Conservation (phyloP, 2,113 vertebrate species). For the Ammodytes marinus region DNA sequence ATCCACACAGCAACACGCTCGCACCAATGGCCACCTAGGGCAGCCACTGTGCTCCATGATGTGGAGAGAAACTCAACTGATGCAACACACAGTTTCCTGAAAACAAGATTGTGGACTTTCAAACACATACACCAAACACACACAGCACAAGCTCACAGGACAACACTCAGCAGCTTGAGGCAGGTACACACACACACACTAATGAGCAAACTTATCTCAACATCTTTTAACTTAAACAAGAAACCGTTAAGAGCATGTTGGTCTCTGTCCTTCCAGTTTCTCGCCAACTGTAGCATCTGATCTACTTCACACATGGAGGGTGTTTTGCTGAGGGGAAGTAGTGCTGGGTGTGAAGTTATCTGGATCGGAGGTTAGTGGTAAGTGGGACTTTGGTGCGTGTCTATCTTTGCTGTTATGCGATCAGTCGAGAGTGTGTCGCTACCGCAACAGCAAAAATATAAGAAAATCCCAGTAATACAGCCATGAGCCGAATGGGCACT, state of each 20-base stretch:
- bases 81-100: conserved; percentile 18
- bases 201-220: background rate
- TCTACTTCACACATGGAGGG: no score
- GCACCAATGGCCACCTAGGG: conserved; percentile 38
- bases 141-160: background rate
- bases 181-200: background rate
- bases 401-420: no score
- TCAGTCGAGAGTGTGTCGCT: no score
- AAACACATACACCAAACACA: background rate
- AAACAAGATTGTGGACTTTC: background rate
- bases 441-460: no score
- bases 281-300: no score
- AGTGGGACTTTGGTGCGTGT: no score
- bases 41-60: conserved; percentile 16
- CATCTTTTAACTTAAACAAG: background rate
- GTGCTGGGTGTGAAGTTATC: no score
- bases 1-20: conserved; percentile 9
- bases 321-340: no score
- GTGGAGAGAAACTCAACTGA: conserved; percentile 35
- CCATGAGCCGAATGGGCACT: no score
- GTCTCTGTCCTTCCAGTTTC: no score
- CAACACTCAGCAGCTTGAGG: background rate
- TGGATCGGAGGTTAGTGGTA: no score
- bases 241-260: background rate
- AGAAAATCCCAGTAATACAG: no score